A percentile compares a stretch with the other conserved stretches of the same genome.
phyloP scores from a whole-genome alignment of 2,888 invertebrate genomes.

The Hemithea aestivaria region DNA sequence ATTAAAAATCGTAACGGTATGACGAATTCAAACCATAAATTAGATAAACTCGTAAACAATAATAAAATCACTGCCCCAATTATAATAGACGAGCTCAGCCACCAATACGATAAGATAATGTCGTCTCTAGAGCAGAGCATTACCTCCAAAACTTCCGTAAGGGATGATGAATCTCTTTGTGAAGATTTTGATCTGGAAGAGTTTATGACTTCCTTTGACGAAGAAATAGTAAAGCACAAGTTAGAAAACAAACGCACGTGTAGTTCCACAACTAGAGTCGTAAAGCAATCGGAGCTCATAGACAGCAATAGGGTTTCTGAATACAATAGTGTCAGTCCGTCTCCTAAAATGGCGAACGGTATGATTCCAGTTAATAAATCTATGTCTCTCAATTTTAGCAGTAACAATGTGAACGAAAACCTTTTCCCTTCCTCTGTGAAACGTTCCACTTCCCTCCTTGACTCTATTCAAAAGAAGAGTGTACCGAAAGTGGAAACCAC shows the following conservation, averaged over 20 bases:
- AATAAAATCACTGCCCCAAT: slow-evolving; percentile 49
- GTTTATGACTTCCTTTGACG: slow-evolving; percentile 83
- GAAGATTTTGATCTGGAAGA: slow-evolving; percentile 83
- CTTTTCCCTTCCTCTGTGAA: slow-evolving; percentile 75
- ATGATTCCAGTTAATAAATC: slow-evolving; percentile 73
- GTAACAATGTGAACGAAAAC: slow-evolving; percentile 70
- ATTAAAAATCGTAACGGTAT: slow-evolving; percentile 46
- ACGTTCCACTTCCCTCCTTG: slow-evolving; percentile 77
- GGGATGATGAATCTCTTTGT: slow-evolving; percentile 76
- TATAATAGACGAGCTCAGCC: slow-evolving; percentile 65
- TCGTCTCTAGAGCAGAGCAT: slow-evolving; percentile 72
- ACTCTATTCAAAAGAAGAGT: slow-evolving; percentile 71
- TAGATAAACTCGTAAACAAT: slow-evolving; percentile 41
- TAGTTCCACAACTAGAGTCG: slow-evolving; percentile 71
- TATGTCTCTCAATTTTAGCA: slow-evolving; percentile 79
- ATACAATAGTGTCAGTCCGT: slow-evolving; percentile 55
- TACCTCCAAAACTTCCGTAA: slow-evolving; percentile 64
- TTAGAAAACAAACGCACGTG: slow-evolving; percentile 65
- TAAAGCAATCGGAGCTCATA: slow-evolving; percentile 55
- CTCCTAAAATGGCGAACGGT: slow-evolving; percentile 58
- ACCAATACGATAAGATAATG: slow-evolving; percentile 76
- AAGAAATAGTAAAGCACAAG: slow-evolving; percentile 74
- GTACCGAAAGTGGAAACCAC: slow-evolving; percentile 50
- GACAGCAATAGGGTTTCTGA: slow-evolving; percentile 56
- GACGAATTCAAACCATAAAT: slow-evolving; percentile 37